Evolutionary conservation across 2,888 invertebrate genomes (phyloP).

Genomic region (Tetropium fuscum): DNA sequence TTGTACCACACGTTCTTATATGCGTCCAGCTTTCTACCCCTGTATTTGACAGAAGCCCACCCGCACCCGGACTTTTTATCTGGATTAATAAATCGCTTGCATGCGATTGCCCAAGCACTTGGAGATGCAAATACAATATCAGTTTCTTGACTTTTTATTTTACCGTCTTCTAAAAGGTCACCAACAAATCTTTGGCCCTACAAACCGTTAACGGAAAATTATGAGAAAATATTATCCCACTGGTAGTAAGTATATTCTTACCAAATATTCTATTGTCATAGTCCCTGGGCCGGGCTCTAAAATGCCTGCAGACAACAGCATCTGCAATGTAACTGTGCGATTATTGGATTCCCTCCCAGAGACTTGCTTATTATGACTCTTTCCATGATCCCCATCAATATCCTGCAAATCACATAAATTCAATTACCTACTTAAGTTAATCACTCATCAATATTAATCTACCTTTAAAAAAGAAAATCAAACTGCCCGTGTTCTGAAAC

Average conservation of each 20-base stretch:
- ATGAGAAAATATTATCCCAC: too few species aligned
- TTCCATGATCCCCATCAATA: slow-evolving; percentile 55
- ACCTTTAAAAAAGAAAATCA: too few species aligned
- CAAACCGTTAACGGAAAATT: background rate
- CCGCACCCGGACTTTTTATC: slow-evolving; percentile 94
- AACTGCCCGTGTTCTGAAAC: too few species aligned
- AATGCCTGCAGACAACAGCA: slow-evolving; percentile 87
- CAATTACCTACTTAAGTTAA: too few species aligned
- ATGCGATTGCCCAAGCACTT: slow-evolving; percentile 93
- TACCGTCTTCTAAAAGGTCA: slow-evolving; percentile 86
- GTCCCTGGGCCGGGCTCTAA: slow-evolving; percentile 85
- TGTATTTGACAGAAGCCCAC: slow-evolving; percentile 92
- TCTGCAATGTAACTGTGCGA: slow-evolving; percentile 83
- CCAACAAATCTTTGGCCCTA: slow-evolving; percentile 92
- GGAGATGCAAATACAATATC: slow-evolving; percentile 90
- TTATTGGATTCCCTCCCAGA: slow-evolving; percentile 52
- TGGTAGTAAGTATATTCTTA: slow-evolving; percentile 60
- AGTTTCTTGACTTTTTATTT: slow-evolving; percentile 90
- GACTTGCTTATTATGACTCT: slow-evolving; percentile 51
- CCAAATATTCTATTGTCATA: slow-evolving; percentile 92
- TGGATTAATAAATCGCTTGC: slow-evolving; percentile 91
- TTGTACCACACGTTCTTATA: slow-evolving; percentile 89
- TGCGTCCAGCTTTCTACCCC: slow-evolving; percentile 87
- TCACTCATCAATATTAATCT: too few species aligned
- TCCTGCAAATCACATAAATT: slow-evolving; percentile 60